Conservation (phyloP, 2,888 invertebrate species). For the Didymodactylos carnosus region DNA sequence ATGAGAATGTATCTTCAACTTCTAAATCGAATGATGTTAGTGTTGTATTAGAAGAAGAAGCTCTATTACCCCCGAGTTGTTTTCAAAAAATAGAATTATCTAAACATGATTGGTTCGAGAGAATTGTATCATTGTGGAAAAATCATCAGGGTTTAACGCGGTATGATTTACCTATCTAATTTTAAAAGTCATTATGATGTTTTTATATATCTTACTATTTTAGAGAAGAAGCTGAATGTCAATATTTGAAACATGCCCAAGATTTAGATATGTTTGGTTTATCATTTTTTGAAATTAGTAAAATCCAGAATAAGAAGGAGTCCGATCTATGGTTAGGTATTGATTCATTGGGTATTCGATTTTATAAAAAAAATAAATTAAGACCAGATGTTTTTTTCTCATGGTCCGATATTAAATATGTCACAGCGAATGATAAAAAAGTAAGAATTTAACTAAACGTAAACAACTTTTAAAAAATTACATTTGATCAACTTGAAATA, state of each 20-base stretch:
- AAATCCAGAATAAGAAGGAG: neutral
- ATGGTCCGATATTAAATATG: constrained; percentile 87
- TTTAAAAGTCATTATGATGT: no score
- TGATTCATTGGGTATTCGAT: neutral
- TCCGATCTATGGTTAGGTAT: constrained; percentile 1
- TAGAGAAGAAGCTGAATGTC: constrained; percentile 95
- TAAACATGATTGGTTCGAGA: neutral
- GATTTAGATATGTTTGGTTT: constrained; percentile 81
- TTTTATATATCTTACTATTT: constrained; percentile 1
- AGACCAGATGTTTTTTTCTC: constrained; percentile 83
- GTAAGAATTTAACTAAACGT: constrained; percentile 17
- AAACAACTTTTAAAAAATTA: no score
- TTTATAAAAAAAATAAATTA: constrained; percentile 30
- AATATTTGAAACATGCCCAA: constrained; percentile 90
- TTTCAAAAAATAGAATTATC: neutral
- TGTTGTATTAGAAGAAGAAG: neutral
- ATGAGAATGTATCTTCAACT: no score
- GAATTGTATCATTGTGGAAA: neutral
- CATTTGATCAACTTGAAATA: no score
- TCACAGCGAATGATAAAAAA: constrained; percentile 82
- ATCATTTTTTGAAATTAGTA: constrained; percentile 51
- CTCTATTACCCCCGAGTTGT: neutral
- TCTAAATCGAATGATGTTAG: no score
- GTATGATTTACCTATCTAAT: constrained; percentile 92
- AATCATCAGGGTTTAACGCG: constrained; percentile 27